A percentile compares a stretch with the other conserved stretches of the same genome.
These are phyloP conservation scores for Cepaea nemoralis DNA, from an alignment of 1,140 invertebrate species.

Conservation along the genomic window DNA sequence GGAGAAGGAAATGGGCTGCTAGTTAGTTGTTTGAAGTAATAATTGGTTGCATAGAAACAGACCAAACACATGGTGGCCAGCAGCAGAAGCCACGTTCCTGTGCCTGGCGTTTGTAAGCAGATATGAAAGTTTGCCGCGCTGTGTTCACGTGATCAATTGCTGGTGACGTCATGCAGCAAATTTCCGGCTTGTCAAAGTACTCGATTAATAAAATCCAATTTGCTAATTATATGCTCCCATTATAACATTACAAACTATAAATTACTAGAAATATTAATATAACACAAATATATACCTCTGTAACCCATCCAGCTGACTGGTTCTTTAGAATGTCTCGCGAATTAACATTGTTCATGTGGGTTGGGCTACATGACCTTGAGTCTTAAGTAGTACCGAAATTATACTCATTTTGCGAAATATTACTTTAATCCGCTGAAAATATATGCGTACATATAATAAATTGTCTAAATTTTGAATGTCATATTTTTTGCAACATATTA, in stretches of 20 bases:
- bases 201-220: background rate
- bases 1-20: no score
- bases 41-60: no score
- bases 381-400: background rate
- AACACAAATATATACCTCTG: background rate
- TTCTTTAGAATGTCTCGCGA: background rate
- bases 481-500: background rate
- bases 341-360: background rate
- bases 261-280: background rate
- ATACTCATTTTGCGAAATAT: background rate
- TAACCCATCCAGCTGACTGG: background rate
- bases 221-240: background rate
- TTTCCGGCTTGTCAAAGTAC: background rate
- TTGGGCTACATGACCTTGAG: conserved; percentile 12
- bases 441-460: background rate
- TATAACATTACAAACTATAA: background rate
- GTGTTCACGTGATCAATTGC: background rate
- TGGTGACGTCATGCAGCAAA: background rate
- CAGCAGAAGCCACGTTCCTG: no score
- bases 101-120: no score
- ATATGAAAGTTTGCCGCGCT: background rate
- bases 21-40: no score
- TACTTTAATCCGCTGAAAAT: background rate
- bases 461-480: background rate
- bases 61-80: no score